Percentiles rank a stretch among this genome's conserved stretches.
phyloP scores from a whole-genome alignment of 2,888 invertebrate species.

The Nysson spinosus region DNA sequence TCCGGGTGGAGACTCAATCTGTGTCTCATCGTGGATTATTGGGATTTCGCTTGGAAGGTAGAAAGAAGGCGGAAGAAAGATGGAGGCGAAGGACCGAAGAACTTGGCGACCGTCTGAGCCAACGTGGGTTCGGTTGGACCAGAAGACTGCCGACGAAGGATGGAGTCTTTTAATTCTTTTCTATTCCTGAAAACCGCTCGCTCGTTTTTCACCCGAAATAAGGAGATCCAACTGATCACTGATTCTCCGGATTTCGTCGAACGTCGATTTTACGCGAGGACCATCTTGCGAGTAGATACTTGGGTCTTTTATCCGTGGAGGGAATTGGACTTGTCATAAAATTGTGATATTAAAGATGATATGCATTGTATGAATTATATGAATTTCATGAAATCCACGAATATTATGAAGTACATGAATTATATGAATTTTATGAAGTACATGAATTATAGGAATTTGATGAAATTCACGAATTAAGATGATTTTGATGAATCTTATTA shows the following conservation, averaged over 20 bases:
- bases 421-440: too few relatives aligned
- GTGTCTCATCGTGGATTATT: constrained; percentile 76
- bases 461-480: neutral
- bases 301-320: too few relatives aligned
- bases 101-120: constrained; percentile 35
- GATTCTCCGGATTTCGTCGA: constrained; percentile 49
- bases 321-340: too few relatives aligned
- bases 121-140: constrained; percentile 22
- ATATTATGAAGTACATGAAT: too few relatives aligned
- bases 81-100: constrained; percentile 8
- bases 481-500: too few relatives aligned
- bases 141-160: constrained; percentile 55
- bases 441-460: neutral
- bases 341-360: too few relatives aligned
- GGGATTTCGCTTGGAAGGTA: constrained; percentile 68
- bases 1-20: constrained; percentile 73
- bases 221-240: constrained; percentile 41
- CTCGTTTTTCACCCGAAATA: constrained; percentile 36
- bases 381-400: too few relatives aligned
- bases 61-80: constrained; percentile 20
- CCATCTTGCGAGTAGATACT: too few relatives aligned
- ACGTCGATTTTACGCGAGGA: constrained; percentile 44
- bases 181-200: constrained; percentile 23
- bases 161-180: constrained; percentile 57
- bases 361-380: too few relatives aligned